A percentile compares a stretch with the other conserved stretches of the same genome.
Conservation (phyloP, 1,140 invertebrate genomes). For the Laupala kohalensis region DNA sequence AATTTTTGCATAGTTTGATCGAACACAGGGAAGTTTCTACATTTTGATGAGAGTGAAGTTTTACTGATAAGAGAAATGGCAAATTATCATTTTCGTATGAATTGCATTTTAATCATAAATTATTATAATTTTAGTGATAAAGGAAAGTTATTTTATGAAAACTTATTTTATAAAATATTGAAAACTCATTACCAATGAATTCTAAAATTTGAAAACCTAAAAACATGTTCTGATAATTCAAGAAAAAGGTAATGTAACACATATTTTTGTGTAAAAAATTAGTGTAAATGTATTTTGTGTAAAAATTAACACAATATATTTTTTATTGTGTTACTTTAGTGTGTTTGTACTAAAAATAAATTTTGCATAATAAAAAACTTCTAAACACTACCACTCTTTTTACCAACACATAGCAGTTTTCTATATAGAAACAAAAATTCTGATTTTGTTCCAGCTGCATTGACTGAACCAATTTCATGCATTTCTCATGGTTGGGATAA, state of each 20-base stretch:
- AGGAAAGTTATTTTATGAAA: no score
- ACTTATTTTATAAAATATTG: no score
- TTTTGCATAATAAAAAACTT: background rate
- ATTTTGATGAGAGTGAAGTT: no score
- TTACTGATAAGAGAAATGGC: no score
- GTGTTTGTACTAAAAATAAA: background rate
- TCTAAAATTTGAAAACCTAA: no score
- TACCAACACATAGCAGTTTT: background rate
- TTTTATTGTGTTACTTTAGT: background rate
- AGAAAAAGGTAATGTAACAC: no score
- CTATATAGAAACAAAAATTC: background rate
- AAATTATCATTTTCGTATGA: no score
- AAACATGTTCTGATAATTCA: no score
- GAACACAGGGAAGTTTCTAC: background rate
- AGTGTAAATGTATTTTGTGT: background rate
- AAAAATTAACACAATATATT: background rate
- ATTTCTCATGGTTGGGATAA: constrained; percentile 49
- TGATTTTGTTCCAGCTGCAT: constrained; percentile 29
- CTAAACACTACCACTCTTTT: background rate
- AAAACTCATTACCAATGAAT: no score
- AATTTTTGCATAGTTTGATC: background rate
- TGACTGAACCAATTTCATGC: constrained; percentile 53
- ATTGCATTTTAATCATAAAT: no score
- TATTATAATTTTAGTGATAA: no score
- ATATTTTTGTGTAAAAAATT: background rate